These are phyloP conservation scores for Dendrolimus pini DNA, from an alignment of 2,888 invertebrate genomes.

Conservation along the genomic window DNA sequence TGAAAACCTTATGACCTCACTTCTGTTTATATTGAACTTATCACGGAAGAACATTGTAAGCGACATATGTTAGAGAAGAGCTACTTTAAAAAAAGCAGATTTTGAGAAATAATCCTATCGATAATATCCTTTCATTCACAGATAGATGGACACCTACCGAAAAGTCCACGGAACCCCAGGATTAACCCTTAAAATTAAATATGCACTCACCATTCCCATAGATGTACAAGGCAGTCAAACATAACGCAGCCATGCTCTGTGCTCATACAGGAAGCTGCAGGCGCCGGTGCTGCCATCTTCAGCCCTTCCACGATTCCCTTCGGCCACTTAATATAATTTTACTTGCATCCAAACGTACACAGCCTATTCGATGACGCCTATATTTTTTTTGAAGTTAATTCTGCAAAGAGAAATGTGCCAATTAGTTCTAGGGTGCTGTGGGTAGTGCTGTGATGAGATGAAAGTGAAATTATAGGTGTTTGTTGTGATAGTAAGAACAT, in stretches of 20 bases:
- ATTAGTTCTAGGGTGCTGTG: slow-evolving; percentile 32
- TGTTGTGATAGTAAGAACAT: neutral
- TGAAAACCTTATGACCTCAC: too few relatives aligned
- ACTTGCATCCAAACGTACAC: slow-evolving; percentile 25
- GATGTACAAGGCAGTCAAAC: slow-evolving; percentile 66
- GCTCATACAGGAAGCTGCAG: slow-evolving; percentile 60
- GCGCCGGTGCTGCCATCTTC: slow-evolving; percentile 52
- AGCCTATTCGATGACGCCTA: slow-evolving; percentile 16
- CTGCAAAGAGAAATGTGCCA: slow-evolving; percentile 58
- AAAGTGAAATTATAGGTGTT: slow-evolving; percentile 42
- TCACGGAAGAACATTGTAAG: too few relatives aligned
- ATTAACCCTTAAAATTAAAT: too few relatives aligned
- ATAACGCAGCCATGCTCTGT: slow-evolving; percentile 67
- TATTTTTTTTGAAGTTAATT: slow-evolving; percentile 35
- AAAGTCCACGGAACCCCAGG: too few relatives aligned
- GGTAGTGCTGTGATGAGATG: slow-evolving; percentile 30
- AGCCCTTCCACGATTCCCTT: slow-evolving; percentile 13
- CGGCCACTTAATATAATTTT: slow-evolving; percentile 32
- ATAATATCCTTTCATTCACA: too few relatives aligned
- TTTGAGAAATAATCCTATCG: too few relatives aligned
- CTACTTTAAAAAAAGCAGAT: too few relatives aligned
- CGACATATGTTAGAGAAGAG: too few relatives aligned
- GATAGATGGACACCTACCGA: too few relatives aligned
- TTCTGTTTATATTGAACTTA: too few relatives aligned
- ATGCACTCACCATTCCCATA: slow-evolving; percentile 66